Conservation (phyloP, 2,113 vertebrate species). For the Polypterus bichir region DNA sequence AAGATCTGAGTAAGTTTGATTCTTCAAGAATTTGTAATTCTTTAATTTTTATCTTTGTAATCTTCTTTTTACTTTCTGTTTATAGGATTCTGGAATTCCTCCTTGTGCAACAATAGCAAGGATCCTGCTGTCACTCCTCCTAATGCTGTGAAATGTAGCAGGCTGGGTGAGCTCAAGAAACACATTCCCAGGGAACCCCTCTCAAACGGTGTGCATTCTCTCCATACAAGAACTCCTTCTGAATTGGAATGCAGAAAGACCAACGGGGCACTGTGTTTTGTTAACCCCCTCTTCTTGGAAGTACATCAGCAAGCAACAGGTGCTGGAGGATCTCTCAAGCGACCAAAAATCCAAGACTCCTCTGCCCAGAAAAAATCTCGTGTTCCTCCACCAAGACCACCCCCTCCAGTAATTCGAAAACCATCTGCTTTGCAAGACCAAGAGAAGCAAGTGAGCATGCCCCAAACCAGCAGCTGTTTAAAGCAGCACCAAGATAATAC, state of each 20-base stretch:
- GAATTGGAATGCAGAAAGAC: conserved; percentile 63
- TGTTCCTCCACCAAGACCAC: conserved; percentile 56
- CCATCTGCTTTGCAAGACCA: conserved; percentile 47
- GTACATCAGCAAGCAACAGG: conserved; percentile 58
- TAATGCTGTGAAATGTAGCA: conserved; percentile 25
- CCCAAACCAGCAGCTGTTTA: conserved; percentile 46
- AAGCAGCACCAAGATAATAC: conserved; percentile 18
- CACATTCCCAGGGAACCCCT: conserved; percentile 44
- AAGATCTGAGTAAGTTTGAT: background rate
- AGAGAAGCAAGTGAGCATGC: conserved; percentile 53
- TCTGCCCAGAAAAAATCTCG: conserved; percentile 49
- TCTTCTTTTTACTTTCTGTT: conserved; percentile 18
- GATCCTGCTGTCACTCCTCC: conserved; percentile 40
- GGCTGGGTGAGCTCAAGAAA: too few relatives aligned
- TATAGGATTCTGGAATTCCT: conserved; percentile 83
- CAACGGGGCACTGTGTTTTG: conserved; percentile 75
- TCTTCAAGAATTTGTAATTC: background rate
- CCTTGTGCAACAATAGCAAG: conserved; percentile 48
- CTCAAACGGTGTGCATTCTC: conserved; percentile 68
- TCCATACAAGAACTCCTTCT: conserved; percentile 51
- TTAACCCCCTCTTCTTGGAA: conserved; percentile 83
- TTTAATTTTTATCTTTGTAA: background rate
- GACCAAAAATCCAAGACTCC: conserved; percentile 30
- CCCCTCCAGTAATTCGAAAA: conserved; percentile 51
- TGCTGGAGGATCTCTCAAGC: conserved; percentile 29